These are phyloP conservation scores for Sinelater perroti DNA, from an alignment of 2,888 invertebrate species.

Conservation along the genomic window DNA sequence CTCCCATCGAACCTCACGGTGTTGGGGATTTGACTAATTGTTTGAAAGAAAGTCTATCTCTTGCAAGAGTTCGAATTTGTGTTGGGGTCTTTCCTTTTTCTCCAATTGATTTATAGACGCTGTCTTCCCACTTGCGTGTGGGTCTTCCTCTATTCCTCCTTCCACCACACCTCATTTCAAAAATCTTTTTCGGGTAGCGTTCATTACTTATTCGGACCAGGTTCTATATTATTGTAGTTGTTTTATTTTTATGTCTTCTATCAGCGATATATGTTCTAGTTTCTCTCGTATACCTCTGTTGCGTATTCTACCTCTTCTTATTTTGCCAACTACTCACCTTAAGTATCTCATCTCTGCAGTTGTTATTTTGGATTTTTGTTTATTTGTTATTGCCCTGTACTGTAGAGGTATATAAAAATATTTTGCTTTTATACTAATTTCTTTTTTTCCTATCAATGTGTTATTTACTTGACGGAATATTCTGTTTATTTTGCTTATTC, in stretches of 20 bases:
- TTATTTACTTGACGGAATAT: too few relatives aligned
- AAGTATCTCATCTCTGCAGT: constrained; percentile 8
- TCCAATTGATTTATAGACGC: neutral
- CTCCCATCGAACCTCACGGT: constrained; percentile 5
- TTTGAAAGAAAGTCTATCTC: neutral
- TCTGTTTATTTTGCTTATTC: too few relatives aligned
- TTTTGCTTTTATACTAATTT: too few relatives aligned
- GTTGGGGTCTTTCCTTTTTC: neutral
- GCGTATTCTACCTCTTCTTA: neutral
- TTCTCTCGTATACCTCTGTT: neutral
- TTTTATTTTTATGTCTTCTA: constrained; percentile 10
- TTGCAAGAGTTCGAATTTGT: constrained; percentile 1
- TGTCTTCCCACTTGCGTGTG: neutral
- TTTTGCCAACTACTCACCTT: neutral
- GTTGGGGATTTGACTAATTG: constrained; percentile 7
- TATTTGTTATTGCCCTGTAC: neutral
- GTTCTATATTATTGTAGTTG: neutral
- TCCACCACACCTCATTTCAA: constrained; percentile 6
- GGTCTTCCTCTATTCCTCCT: constrained; percentile 1
- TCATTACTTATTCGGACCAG: neutral
- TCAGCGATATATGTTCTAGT: neutral
- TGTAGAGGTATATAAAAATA: too few relatives aligned
- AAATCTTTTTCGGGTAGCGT: neutral
- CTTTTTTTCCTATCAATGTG: too few relatives aligned
- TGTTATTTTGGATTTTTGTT: constrained; percentile 7